Base-by-base conservation (phyloP, 2,888 invertebrate species). In the Dicranocentrus wangi region DNA sequence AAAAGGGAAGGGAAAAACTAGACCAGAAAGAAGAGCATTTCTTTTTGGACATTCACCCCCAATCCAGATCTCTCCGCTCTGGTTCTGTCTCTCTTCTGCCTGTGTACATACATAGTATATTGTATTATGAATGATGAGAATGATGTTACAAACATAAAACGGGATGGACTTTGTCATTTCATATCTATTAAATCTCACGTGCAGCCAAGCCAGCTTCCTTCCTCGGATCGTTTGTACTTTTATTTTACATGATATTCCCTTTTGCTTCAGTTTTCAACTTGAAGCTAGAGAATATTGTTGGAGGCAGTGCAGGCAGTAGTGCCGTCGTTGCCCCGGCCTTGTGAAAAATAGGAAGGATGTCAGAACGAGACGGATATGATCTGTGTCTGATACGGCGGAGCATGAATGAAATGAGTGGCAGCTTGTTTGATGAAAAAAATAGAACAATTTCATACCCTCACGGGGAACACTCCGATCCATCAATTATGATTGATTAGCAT, bases 401-500 rank as follows among this genome's bases (percentile, higher is more conserved):
- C 19, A 43, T 53, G 69, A 68, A 68, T 75, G 75, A 66, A n/a
- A 32, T 75, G 75, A 69, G 42, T 43, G 76, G 69, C 76, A 76
- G 76, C 60, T 60, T 69, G 68, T 76, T 69, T 68, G 47, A 51
- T 75, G 65, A 55, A 21, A 65, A 73, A 25, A 63, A 43, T 47
- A 17, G 8, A 23, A 51, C 15, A 2, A 3, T 60, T 27, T 32
- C 28, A 60, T 32, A 17, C 21, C 55, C 55, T 8, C 23, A 3
- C 60, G 27, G 23, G 61, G 25, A 60, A 68, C 55, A 61, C 65
- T 43, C 53, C 60, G 39, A 72, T 61, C 55, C 42, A 70, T 78
- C 78, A 70, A 65, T 78, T 65, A 55, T 78, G 78, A 78, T 78
- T 78, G 78, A 78, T 78, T 71, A 71, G 70, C 78, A 78, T 78